Conservation (phyloP, 1,140 invertebrate species). For the Heliothis virescens region DNA sequence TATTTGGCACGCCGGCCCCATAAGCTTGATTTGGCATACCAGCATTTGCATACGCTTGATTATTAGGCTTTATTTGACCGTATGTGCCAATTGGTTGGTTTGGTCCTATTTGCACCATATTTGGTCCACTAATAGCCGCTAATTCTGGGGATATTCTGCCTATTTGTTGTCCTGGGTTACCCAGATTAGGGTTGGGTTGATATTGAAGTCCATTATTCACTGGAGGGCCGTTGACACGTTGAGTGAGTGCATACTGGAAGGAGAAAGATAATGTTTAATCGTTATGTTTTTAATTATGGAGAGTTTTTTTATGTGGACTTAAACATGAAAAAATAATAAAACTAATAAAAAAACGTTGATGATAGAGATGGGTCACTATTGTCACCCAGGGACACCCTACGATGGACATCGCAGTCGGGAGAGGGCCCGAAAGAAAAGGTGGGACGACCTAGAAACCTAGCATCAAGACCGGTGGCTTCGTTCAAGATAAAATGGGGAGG, state of each 20-base stretch:
- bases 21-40: not conserved
- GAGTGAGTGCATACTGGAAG: conserved; percentile 15
- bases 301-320: too few relatives aligned
- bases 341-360: too few relatives aligned
- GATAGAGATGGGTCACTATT: too few relatives aligned
- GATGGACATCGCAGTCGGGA: too few relatives aligned
- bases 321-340: too few relatives aligned
- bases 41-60: not conserved
- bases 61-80: not conserved
- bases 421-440: too few relatives aligned
- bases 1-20: not conserved
- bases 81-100: not conserved
- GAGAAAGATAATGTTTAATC: too few relatives aligned
- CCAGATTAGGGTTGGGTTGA: not conserved
- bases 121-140: not conserved
- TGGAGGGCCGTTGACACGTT: not conserved
- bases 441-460: too few relatives aligned
- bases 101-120: not conserved
- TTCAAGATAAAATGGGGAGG: not conserved
- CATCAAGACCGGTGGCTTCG: too few relatives aligned
- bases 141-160: too few relatives aligned
- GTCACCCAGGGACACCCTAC: too few relatives aligned
- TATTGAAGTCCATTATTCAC: not conserved
- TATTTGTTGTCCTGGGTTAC: not conserved
- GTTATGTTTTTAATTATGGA: too few relatives aligned